Base-by-base conservation (phyloP, 2,113 vertebrate species). In the Odobenus rosmarus region DNA sequence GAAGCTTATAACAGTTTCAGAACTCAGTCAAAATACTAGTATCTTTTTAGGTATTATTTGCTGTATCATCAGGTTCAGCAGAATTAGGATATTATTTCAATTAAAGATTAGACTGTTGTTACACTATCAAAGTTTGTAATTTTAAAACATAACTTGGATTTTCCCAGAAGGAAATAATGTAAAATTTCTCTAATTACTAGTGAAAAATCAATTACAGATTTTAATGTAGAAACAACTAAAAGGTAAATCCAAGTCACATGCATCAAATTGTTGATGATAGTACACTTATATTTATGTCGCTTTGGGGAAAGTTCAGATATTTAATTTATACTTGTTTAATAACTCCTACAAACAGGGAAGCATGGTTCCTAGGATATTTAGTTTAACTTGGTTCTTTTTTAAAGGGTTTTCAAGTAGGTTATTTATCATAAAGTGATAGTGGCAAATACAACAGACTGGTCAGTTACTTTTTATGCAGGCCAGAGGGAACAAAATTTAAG, bases 111-210 rank as follows among this genome's bases (percentile, higher is more conserved):
- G 95, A 51, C 67, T 55, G 33, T 46, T 96, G 24, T 90, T 31
- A 89, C 36, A 28, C 10, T 85, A n/a, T 23, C 7, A 28, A 5
- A 69, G 15, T 95, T 91, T 87, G 5, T 76, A 67, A 92, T 95
- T 95, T 89, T 87, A 96, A 88, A 90, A 84, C 36, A 64, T 86
- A 79, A 86, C 62, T 96, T 96, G 42, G 55, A 96, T 93, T 93
- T 93, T 95, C 26, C 74, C 49, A 87, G 13, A 21, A 95, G 77
- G 59, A 90, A 82, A 93, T 82, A 90, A 90, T 62, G 26, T 85
- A 86, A 90, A 95, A 46, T 69, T 86, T 77, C n/a, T 89, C n/a
- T 81, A 84, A 81, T 81, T 81, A 69, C n/a, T 96, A 80, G 18
- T 64, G 59, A 55, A 88, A 71, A 39, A 59, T 13, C 62, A 36